A percentile compares a stretch with the other conserved stretches of the same genome.
These are phyloP conservation scores for Drosophila neocordata DNA, from an alignment of 1,140 invertebrate species.

Conservation along the genomic window DNA sequence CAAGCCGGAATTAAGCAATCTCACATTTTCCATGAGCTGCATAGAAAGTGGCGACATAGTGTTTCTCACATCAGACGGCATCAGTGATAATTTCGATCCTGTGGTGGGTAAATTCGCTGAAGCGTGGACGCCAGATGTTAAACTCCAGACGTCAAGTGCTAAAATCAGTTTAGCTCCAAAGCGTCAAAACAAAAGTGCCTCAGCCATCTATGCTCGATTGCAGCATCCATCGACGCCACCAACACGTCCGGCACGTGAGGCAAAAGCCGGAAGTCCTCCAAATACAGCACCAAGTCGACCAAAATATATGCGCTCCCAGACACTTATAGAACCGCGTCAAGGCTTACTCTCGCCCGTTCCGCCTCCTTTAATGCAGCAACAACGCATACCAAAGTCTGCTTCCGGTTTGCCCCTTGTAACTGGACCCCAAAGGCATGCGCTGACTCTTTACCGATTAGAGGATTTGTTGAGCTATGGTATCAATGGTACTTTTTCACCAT, in stretches of 20 bases:
- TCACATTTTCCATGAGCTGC: slow-evolving; percentile 94
- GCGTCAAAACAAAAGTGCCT: slow-evolving; percentile 80
- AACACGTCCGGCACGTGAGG: slow-evolving; percentile 57
- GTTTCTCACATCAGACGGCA: slow-evolving; percentile 95
- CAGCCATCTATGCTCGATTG: slow-evolving; percentile 69
- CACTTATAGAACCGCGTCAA: slow-evolving; percentile 83
- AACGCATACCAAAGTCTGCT: slow-evolving; percentile 82
- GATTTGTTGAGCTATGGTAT: slow-evolving; percentile 91
- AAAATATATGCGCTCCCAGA: slow-evolving; percentile 84
- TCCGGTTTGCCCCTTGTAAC: slow-evolving; percentile 89
- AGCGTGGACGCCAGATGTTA: slow-evolving; percentile 75
- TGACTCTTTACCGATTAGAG: slow-evolving; percentile 91
- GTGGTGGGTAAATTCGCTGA: slow-evolving; percentile 96
- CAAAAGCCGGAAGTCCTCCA: slow-evolving; percentile 53
- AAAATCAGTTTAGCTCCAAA: slow-evolving; percentile 64
- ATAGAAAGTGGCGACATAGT: slow-evolving; percentile 93
- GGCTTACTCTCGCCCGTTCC: slow-evolving; percentile 30
- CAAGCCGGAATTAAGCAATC: slow-evolving; percentile 94
- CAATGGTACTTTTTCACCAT: slow-evolving; percentile 85
- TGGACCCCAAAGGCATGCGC: slow-evolving; percentile 91
- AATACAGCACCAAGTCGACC: slow-evolving; percentile 66
- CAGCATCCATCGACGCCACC: slow-evolving; percentile 65
- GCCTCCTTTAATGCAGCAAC: slow-evolving; percentile 44
- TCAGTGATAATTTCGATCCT: slow-evolving; percentile 97
- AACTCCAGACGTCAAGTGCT: slow-evolving; percentile 48